These are phyloP conservation scores for Hippocampus comes DNA, from an alignment of 2,113 vertebrate genomes.

Conservation along the genomic window DNA sequence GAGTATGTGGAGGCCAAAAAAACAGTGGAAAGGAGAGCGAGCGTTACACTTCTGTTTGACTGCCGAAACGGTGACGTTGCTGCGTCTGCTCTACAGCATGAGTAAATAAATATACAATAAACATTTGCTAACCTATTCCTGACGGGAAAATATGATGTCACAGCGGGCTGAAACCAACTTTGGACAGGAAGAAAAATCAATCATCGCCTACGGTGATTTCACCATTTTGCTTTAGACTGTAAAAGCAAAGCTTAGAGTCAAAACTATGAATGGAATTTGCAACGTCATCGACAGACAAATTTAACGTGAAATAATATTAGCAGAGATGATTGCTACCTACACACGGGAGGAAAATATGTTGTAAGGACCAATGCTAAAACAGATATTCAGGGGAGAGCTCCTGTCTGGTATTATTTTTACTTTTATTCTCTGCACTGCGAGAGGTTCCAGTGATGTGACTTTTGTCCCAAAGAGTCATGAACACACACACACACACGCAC, in stretches of 20 bases:
- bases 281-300: background rate
- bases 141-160: background rate
- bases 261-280: background rate
- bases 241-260: background rate
- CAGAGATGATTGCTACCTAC: too few relatives aligned
- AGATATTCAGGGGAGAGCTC: too few relatives aligned
- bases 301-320: background rate
- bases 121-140: background rate
- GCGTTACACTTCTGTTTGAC: background rate
- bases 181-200: background rate
- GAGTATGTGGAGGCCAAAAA: background rate
- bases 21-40: conserved; percentile 4
- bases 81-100: background rate
- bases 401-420: background rate
- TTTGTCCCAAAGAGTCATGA: background rate
- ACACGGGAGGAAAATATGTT: too few relatives aligned
- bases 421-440: background rate
- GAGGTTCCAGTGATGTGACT: background rate
- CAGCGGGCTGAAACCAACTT: background rate
- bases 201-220: background rate
- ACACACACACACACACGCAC: background rate
- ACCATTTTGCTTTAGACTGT: background rate
- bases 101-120: background rate
- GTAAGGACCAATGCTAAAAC: too few relatives aligned
- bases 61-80: conserved; percentile 6